phyloP scores from a whole-genome alignment of 2,797 vertebrate species.

The Taenioides sp. region DNA sequence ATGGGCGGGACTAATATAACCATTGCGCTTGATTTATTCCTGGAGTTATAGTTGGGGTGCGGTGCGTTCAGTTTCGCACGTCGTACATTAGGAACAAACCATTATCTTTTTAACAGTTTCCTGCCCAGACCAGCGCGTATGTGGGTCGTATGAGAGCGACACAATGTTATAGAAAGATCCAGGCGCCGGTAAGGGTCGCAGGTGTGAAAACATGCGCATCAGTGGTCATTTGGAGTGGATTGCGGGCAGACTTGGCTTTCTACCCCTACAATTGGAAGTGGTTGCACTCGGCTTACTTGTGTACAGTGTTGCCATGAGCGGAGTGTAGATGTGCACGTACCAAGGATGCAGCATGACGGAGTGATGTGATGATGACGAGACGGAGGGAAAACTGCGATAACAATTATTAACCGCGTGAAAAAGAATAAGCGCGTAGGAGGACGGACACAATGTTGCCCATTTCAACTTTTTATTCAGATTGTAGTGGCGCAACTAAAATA shows the following conservation, averaged over 20 bases:
- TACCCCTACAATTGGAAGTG: slow-evolving; percentile 71
- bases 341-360: slow-evolving; percentile 76
- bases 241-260: slow-evolving; percentile 45
- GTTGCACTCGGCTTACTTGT: slow-evolving; percentile 78
- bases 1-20: slow-evolving; percentile 28
- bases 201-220: neutral
- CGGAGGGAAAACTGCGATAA: slow-evolving; percentile 26
- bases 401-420: slow-evolving; percentile 32
- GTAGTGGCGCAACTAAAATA: neutral
- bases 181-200: neutral
- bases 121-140: slow-evolving; percentile 1
- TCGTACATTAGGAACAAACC: slow-evolving; percentile 89
- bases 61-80: slow-evolving; percentile 97
- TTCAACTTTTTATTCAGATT: neutral
- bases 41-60: slow-evolving; percentile 83
- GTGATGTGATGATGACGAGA: slow-evolving; percentile 61
- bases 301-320: slow-evolving; percentile 85
- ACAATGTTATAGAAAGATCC: slow-evolving; percentile 6
- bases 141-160: fast-evolving
- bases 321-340: slow-evolving; percentile 89
- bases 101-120: slow-evolving; percentile 65
- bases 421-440: neutral
- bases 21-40: slow-evolving; percentile 29
- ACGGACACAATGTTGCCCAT: neutral
- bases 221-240: neutral